Evolutionary conservation across 2,888 invertebrate genomes (phyloP), one percentile per base, ranked within the genome.

Genomic region (Eristalinus aeneus): DNA sequence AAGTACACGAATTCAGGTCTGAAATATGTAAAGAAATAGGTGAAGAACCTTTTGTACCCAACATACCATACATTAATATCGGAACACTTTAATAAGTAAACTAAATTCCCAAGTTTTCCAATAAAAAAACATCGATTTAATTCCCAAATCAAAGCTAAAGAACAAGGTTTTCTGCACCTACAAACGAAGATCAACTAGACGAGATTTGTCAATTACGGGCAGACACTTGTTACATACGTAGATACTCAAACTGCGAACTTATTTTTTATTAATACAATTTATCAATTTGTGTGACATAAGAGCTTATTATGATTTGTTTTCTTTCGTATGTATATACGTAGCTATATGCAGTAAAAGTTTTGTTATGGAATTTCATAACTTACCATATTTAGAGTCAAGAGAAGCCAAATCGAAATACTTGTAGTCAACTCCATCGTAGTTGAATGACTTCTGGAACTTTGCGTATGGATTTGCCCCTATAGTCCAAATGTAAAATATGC

Each of bases 331-430:
- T 46, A 8, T 46, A 9, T n/a, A n/a, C n/a, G 16, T 46, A 46
- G 39, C 39, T 46, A n/a, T 46, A 16, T 76, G 23, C 27, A 39
- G 65, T 73, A 36, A 73, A 79, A 67, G 67, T 32, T 65, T 56
- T 32, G 8, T 1, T 22, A 27, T 0, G 36, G 23, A 23, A 39
- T 65, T 63, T 73, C 31, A 60, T 61, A 78, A 92, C 94, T 95
- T 94, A 98, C 98, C 96, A 94, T 97, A 98, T 93, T 97, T 95
- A 39, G 94, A 92, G 81, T 97, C 96, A 46, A 98, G 94, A 11
- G 94, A 93, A 4, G 94, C 91, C 63, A 98, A 90, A 91, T 98
- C 97, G 92, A 95, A 99, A 91, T 96, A 99, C 80, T 95, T 95
- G 92, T 94, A 97, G 12, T 89, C 88, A 1, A 89, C 88, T 32